Evolutionary conservation across 2,113 vertebrate species (phyloP).

Genomic region (Leucoraja erinaceus): DNA sequence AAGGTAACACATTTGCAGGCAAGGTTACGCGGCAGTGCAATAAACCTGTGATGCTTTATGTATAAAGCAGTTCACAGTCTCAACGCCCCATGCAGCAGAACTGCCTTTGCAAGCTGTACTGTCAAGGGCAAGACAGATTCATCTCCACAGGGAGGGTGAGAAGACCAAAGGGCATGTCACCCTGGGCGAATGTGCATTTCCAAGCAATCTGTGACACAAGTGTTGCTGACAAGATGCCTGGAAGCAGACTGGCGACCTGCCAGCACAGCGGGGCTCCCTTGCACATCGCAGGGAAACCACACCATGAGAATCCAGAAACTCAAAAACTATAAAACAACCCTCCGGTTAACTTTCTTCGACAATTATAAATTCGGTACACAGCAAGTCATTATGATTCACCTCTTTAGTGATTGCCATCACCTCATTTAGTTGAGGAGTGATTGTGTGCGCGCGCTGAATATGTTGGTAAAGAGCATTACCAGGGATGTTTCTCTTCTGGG

Average conservation of each 20-base stretch:
- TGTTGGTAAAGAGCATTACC: not conserved
- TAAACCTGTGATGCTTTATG: not conserved
- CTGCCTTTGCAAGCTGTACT: not conserved
- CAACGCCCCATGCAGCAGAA: not conserved
- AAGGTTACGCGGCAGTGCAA: not conserved
- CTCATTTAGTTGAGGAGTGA: not conserved
- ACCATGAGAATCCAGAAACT: not conserved
- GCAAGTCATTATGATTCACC: not conserved
- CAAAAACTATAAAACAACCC: not conserved
- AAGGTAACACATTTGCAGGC: not conserved
- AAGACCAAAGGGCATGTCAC: conserved; percentile 12
- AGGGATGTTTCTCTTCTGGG: not conserved
- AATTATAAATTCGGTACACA: not conserved
- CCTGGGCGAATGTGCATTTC: not conserved
- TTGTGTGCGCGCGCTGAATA: no score
- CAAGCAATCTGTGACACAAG: not conserved
- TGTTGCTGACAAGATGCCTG: conserved; percentile 13
- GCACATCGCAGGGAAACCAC: no score
- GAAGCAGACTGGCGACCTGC: not conserved
- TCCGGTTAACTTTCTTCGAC: not conserved
- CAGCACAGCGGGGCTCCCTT: not conserved
- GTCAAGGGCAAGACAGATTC: conserved; percentile 9
- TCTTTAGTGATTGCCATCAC: not conserved
- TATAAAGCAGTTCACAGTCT: not conserved
- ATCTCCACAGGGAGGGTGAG: conserved; percentile 6